Conservation (phyloP, 2,797 vertebrate genomes). For the Artibeus lituratus region DNA sequence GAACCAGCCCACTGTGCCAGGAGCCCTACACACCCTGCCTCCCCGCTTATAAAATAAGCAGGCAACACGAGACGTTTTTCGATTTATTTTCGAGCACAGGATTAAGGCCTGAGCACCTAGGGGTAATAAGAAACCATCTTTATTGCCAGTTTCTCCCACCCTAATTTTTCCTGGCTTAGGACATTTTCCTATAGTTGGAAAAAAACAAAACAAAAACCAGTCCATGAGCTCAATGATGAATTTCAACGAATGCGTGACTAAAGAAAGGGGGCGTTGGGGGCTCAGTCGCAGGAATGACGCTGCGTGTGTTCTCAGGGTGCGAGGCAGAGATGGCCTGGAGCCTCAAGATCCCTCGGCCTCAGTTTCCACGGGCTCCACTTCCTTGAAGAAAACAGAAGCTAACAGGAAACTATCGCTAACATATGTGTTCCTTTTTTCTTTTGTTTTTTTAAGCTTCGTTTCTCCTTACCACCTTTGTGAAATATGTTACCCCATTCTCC, state of each 20-base stretch:
- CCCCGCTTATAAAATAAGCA: background rate
- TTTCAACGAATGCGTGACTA: background rate
- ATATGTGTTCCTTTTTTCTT: background rate
- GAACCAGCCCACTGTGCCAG: background rate
- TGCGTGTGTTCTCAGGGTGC: background rate
- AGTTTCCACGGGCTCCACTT: background rate
- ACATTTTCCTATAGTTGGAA: background rate
- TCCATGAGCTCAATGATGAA: background rate
- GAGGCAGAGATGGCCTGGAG: background rate
- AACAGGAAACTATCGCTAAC: background rate
- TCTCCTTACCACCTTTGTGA: background rate
- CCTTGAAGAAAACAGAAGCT: background rate
- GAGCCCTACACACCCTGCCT: background rate
- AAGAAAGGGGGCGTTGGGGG: background rate
- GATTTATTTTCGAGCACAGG: background rate
- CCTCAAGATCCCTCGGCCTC: background rate
- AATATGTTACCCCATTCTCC: background rate
- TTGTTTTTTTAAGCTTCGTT: background rate
- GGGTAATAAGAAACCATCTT: background rate
- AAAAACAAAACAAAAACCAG: background rate
- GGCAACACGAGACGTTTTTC: background rate
- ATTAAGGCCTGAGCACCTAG: background rate
- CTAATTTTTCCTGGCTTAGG: slow-evolving; percentile 18
- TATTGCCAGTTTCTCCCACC: background rate
- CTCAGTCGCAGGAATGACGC: background rate